Percentiles rank a stretch among this genome's conserved stretches.
phyloP scores from a whole-genome alignment of 2,888 invertebrate genomes.

The Plagodis pulveraria region DNA sequence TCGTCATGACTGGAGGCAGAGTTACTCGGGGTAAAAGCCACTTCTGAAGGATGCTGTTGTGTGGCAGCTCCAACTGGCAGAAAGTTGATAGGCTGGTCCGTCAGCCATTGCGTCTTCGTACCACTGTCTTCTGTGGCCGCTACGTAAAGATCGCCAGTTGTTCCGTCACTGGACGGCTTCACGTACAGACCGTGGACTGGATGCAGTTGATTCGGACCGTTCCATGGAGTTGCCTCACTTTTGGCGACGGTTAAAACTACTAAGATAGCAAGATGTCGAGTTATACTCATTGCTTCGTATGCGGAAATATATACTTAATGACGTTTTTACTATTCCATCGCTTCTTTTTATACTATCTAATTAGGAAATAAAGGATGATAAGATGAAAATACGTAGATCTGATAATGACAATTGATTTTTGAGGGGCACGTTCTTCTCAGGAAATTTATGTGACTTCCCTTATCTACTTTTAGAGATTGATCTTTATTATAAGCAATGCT shows the following conservation, averaged over 20 bases:
- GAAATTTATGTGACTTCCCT: conserved; percentile 13
- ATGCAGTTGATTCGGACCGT: conserved; percentile 55
- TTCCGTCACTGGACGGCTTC: conserved; percentile 72
- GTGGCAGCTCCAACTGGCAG: conserved; percentile 50
- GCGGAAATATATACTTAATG: conserved; percentile 29
- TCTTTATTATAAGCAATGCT: conserved; percentile 4
- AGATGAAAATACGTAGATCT: conserved; percentile 1
- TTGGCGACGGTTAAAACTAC: conserved; percentile 33
- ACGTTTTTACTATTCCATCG: conserved; percentile 4
- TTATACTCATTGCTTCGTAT: conserved; percentile 35
- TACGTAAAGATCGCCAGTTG: conserved; percentile 75
- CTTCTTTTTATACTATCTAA: conserved; percentile 41
- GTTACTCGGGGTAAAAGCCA: conserved; percentile 47
- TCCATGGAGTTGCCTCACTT: conserved; percentile 54
- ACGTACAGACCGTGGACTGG: conserved; percentile 76
- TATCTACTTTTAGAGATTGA: conserved; percentile 3
- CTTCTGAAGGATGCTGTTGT: conserved; percentile 35
- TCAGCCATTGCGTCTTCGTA: conserved; percentile 70
- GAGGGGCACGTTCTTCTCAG: conserved; percentile 31
- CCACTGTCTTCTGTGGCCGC: conserved; percentile 76
- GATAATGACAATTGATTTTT: conserved; percentile 15
- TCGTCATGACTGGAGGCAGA: conserved; percentile 42
- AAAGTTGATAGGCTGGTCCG: conserved; percentile 71
- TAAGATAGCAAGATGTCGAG: conserved; percentile 20
- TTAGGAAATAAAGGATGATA: conserved; percentile 17